Evolutionary conservation across 2,888 invertebrate genomes (phyloP).

Genomic region (Brachylomia viminalis): DNA sequence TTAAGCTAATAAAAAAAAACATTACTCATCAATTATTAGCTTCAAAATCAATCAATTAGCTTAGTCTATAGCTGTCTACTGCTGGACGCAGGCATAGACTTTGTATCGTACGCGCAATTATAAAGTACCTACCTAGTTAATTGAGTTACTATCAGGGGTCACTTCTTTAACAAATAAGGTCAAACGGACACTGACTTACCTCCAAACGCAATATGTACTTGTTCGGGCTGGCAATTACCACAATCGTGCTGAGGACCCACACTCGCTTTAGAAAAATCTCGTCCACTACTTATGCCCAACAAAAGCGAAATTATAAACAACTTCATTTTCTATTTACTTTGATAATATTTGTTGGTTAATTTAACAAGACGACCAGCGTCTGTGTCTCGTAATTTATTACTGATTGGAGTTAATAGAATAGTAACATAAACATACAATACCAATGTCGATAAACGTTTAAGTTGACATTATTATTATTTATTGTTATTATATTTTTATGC

Average conservation of each 20-base stretch:
- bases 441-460: constrained; percentile 11
- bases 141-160: constrained; percentile 10
- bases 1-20: neutral
- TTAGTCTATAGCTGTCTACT: too few species aligned
- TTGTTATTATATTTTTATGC: constrained; percentile 8
- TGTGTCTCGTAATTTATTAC: constrained; percentile 23
- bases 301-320: constrained; percentile 49
- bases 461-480: neutral
- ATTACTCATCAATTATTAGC: neutral
- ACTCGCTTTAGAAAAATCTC: constrained; percentile 16
- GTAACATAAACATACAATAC: neutral
- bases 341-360: constrained; percentile 1
- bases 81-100: neutral
- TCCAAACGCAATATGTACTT: constrained; percentile 48
- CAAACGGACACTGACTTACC: constrained; percentile 38
- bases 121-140: neutral
- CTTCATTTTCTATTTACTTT: constrained; percentile 35
- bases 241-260: constrained; percentile 10
- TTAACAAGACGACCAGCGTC: constrained; percentile 7
- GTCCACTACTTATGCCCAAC: constrained; percentile 37
- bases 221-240: constrained; percentile 50
- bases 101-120: neutral
- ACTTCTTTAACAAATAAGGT: constrained; percentile 8
- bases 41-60: constrained; percentile 3
- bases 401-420: too few species aligned